Conservation (phyloP, 1,140 invertebrate genomes). For the Drosophila biarmipes region DNA sequence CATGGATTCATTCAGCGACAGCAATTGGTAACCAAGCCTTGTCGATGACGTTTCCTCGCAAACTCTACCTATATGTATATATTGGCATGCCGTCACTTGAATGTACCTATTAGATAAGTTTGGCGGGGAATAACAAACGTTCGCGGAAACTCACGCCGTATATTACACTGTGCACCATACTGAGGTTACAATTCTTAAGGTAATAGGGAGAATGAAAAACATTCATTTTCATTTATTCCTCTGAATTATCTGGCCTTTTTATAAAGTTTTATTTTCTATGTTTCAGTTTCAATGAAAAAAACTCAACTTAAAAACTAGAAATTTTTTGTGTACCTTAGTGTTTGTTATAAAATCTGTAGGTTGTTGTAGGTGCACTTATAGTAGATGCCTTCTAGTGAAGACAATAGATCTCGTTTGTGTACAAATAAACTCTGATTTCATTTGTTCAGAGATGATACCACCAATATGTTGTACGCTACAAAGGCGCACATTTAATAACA, state of each 20-base stretch:
- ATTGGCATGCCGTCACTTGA: constrained; percentile 19
- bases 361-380: constrained; percentile 14
- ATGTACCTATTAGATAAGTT: constrained; percentile 45
- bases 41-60: constrained; percentile 52
- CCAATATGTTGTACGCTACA: constrained; percentile 19
- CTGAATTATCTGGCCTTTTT: neutral
- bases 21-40: constrained; percentile 20
- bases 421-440: neutral
- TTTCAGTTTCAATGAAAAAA: neutral
- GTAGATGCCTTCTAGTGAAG: neutral
- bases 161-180: neutral
- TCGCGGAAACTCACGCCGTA: constrained; percentile 2
- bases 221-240: neutral
- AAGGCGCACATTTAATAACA: constrained; percentile 14
- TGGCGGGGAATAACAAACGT: constrained; percentile 28
- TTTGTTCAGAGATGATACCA: neutral
- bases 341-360: neutral
- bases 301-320: no score
- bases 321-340: no score
- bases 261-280: no score
- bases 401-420: constrained; percentile 26
- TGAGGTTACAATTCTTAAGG: constrained; percentile 14
- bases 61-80: constrained; percentile 1
- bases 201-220: neutral
- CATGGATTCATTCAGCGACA: constrained; percentile 34